Evolutionary conservation across 2,888 invertebrate genomes (phyloP).

Genomic region (Eristalis pertinax): DNA sequence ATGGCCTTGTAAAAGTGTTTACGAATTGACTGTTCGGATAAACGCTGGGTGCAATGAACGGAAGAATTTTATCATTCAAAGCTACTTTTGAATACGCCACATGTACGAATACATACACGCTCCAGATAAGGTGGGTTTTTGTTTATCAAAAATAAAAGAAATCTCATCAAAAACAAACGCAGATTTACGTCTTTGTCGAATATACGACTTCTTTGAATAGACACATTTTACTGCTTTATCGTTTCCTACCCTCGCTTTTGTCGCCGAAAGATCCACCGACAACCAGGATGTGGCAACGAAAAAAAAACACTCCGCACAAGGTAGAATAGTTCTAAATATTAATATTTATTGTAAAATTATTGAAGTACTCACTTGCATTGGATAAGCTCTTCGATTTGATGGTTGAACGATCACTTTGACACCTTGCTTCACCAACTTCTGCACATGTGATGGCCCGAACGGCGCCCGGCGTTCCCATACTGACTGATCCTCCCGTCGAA

Average conservation of each 20-base stretch:
- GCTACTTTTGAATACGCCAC: too few species aligned
- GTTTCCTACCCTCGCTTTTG: too few species aligned
- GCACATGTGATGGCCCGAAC: slow-evolving; percentile 95
- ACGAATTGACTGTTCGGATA: not conserved
- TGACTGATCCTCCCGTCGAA: slow-evolving; percentile 95
- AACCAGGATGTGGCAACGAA: too few species aligned
- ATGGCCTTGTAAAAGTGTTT: not conserved
- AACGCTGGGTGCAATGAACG: not conserved
- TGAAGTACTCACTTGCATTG: slow-evolving; percentile 89
- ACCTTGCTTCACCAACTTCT: slow-evolving; percentile 91
- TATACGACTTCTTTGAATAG: too few species aligned
- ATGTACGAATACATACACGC: not conserved
- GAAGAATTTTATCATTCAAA: not conserved
- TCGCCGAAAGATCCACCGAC: too few species aligned
- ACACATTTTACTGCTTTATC: too few species aligned
- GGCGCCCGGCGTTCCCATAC: slow-evolving; percentile 98
- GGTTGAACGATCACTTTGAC: slow-evolving; percentile 99
- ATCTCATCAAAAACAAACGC: too few species aligned
- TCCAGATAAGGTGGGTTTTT: not conserved
- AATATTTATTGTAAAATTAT: not conserved
- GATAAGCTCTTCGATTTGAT: slow-evolving; percentile 98
- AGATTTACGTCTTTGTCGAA: too few species aligned
- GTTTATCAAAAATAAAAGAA: not conserved
- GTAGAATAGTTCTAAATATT: too few species aligned
- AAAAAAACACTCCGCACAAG: too few species aligned